A percentile compares a stretch with the other conserved stretches of the same genome.
Evolutionary conservation across 2,113 vertebrate species (phyloP).

Genomic region (Symphodus melops): DNA sequence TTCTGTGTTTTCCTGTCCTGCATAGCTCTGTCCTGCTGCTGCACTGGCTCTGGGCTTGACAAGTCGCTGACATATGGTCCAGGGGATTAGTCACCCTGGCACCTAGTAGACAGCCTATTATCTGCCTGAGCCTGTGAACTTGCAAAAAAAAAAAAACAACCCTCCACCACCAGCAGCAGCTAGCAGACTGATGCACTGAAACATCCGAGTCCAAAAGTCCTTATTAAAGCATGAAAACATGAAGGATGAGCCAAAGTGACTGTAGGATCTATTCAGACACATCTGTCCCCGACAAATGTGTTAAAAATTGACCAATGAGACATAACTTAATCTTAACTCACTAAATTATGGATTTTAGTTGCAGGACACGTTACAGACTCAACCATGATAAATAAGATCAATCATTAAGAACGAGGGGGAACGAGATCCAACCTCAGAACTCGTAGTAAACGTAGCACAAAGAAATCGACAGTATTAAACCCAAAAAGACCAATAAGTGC

Average conservation of each 20-base stretch:
- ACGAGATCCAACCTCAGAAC: no score
- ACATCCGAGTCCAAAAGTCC: neutral
- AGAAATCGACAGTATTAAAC: no score
- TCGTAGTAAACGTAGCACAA: no score
- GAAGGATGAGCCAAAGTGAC: neutral
- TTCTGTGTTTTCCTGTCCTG: slow-evolving; percentile 52
- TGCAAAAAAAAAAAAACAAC: slow-evolving; percentile 42
- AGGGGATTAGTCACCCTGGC: slow-evolving; percentile 70
- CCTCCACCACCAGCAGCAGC: slow-evolving; percentile 5
- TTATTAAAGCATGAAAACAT: neutral
- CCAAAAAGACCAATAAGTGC: no score
- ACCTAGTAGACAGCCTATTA: slow-evolving; percentile 61
- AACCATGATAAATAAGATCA: no score
- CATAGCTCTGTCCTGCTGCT: slow-evolving; percentile 57
- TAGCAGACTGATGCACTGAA: neutral
- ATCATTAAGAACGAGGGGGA: no score
- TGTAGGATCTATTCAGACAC: no score
- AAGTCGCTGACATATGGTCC: slow-evolving; percentile 72
- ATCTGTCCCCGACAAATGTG: no score
- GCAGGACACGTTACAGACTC: no score
- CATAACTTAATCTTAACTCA: no score
- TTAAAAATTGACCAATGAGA: no score
- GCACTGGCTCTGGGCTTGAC: slow-evolving; percentile 59
- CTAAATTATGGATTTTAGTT: no score
- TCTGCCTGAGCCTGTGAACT: slow-evolving; percentile 49